Evolutionary conservation across 53 echinoderm and acorn worm species (phyloP), one percentile per base, ranked within the genome.

Genomic region (Paracentrotus lividus): DNA sequence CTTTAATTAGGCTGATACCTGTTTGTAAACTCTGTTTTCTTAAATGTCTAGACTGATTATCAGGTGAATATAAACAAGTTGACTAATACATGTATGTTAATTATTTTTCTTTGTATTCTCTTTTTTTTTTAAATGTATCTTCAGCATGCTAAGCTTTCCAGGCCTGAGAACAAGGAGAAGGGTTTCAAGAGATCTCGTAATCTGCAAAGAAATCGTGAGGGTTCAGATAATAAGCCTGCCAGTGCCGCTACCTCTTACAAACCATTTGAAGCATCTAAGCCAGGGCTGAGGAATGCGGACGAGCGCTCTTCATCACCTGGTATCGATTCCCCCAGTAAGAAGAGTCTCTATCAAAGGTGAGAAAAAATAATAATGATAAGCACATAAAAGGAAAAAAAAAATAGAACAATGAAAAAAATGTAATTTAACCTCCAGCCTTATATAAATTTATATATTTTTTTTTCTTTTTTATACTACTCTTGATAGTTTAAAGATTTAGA

Each of bases 141-240:
- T 32, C 52, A 93, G 86, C 91, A 84, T 40, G 55, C 93, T 45
- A 59, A 90, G 34, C 52, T 86, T 84, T 88, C 94, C 54, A 95
- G 93, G 55, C 96, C 94, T 90, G 96, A 95, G 54, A 96, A 94
- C 65, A 98, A 97, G 84, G 96, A 96, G 43, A 94, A 94, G 3
- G 97, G 98, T 27, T 98, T 98, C 94, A 98, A 98, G 86, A 85
- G 98, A 49, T 98, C 98, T 29, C 95, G 94, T 65, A 96, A 96
- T 69, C 85, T 97, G 0, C 96, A 98, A 69, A 95, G 94, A 57
- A 94, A 95, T 47, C 88, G 93, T 13, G 85, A 94, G 31, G 96
- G 95, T 55, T 95, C 96, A 27, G 98, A 98, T 72, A n/a, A n/a
- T n/a, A 98, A 98, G 85, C 75, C 56, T 42, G 57, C 31, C 15